phyloP scores from a whole-genome alignment of 2,113 vertebrate species.

The Natator depressus region DNA sequence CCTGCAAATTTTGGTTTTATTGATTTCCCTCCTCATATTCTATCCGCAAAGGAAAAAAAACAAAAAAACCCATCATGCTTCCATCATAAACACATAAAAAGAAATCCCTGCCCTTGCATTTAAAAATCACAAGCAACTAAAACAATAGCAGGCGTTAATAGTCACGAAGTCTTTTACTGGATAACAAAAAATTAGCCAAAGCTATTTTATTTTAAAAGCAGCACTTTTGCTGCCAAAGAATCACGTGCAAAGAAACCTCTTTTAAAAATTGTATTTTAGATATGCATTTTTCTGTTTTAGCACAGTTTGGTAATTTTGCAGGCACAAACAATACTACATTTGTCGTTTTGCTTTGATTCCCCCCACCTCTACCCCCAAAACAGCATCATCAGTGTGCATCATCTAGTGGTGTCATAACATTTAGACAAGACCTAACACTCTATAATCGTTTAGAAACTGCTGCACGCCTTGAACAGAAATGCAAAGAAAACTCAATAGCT shows the following conservation, averaged over 20 bases:
- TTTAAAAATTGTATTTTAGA: neutral
- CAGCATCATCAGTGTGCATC: neutral
- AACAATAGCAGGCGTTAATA: neutral
- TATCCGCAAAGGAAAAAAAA: neutral
- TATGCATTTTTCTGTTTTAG: neutral
- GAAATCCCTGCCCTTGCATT: neutral
- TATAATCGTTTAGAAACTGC: constrained; percentile 5
- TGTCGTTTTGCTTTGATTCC: neutral
- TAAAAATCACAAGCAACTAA: neutral
- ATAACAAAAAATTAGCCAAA: neutral
- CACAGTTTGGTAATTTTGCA: neutral
- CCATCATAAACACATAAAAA: neutral
- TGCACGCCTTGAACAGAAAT: neutral
- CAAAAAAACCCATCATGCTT: neutral
- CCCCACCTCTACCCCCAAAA: neutral
- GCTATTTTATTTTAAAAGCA: neutral
- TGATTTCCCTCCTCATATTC: neutral
- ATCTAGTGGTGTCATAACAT: neutral
- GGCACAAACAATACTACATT: constrained; percentile 1
- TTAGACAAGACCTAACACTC: neutral
- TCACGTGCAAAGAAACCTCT: neutral
- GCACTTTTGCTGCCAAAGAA: neutral
- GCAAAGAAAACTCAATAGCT: neutral
- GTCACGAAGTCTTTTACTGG: neutral
- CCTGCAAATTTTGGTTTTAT: neutral